Evolutionary conservation across 1,140 invertebrate genomes (phyloP).

Genomic region (Chionoecetes opilio): DNA sequence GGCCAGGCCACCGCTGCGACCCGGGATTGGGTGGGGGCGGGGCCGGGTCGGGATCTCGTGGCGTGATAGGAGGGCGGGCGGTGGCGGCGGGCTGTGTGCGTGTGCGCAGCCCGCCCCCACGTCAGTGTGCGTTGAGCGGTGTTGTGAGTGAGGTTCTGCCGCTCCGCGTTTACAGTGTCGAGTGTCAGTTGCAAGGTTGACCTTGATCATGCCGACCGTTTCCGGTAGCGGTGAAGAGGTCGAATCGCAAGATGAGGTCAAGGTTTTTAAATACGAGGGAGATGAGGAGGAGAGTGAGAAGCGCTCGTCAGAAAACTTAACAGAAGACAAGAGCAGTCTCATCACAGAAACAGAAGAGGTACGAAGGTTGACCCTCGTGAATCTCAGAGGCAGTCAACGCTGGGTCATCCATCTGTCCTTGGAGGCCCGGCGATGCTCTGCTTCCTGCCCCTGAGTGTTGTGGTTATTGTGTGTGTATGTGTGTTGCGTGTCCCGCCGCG

Average conservation of each 20-base stretch:
- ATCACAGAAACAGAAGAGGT: slow-evolving; percentile 82
- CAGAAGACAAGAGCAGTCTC: slow-evolving; percentile 81
- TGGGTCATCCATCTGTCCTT: background rate
- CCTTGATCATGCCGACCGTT: slow-evolving; percentile 81
- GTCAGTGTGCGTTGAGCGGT: slow-evolving; percentile 80
- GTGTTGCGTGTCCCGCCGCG: background rate
- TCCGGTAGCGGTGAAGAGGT: slow-evolving; percentile 81
- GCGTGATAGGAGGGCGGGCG: slow-evolving; percentile 67
- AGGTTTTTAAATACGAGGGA: slow-evolving; percentile 81
- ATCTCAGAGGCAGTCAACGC: slow-evolving; percentile 62
- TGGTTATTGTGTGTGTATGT: background rate
- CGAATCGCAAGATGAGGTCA: slow-evolving; percentile 81
- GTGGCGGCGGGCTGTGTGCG: slow-evolving; percentile 69
- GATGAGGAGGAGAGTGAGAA: slow-evolving; percentile 81
- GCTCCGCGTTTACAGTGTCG: slow-evolving; percentile 78
- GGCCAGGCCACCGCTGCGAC: background rate
- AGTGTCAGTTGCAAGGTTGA: slow-evolving; percentile 80
- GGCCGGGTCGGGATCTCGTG: slow-evolving; percentile 16
- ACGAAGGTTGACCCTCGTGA: slow-evolving; percentile 77
- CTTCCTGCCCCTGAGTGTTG: background rate
- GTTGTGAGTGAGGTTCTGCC: slow-evolving; percentile 79
- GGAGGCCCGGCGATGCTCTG: background rate
- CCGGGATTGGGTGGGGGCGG: slow-evolving; percentile 61
- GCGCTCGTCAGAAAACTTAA: slow-evolving; percentile 81
- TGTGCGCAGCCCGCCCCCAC: slow-evolving; percentile 79